These are phyloP conservation scores for Junco hyemalis DNA, from an alignment of 2,113 vertebrate species.

Conservation along the genomic window DNA sequence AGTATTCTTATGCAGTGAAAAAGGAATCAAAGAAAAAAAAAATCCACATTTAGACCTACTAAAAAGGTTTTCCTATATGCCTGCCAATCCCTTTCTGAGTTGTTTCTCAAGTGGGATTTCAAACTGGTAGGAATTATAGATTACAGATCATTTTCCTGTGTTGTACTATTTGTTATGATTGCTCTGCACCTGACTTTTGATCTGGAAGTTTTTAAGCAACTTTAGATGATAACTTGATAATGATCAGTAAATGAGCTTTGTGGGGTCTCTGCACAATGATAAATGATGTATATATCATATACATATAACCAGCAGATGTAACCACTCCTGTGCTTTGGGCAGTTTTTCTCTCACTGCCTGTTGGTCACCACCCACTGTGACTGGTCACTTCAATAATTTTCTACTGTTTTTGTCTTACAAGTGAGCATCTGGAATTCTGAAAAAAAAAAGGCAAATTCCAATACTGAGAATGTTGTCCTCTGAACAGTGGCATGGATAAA, in stretches of 20 bases:
- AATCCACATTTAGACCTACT: not conserved
- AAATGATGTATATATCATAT: not conserved
- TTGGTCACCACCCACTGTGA: not conserved
- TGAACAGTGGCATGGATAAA: not conserved
- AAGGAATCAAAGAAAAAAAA: not conserved
- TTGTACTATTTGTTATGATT: not conserved
- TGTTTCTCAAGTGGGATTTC: not conserved
- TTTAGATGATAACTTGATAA: not conserved
- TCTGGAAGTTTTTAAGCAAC: not conserved
- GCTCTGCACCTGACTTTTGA: not conserved
- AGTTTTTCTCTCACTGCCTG: not conserved
- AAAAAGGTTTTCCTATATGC: not conserved
- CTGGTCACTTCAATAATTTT: not conserved
- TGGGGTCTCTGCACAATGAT: not conserved
- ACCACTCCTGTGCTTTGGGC: not conserved
- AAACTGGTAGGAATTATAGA: not conserved
- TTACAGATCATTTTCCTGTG: not conserved
- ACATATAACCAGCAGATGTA: not conserved
- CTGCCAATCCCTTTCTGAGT: fast-evolving
- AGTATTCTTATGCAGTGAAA: not conserved
- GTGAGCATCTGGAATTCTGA: not conserved
- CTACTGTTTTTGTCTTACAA: not conserved
- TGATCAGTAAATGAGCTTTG: not conserved
- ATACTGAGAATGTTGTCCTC: not conserved
- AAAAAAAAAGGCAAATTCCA: not conserved